Evolutionary conservation across 2,888 invertebrate genomes (phyloP), one percentile per base, ranked within the genome.

Genomic region (Dyspetes luteomarginatus): DNA sequence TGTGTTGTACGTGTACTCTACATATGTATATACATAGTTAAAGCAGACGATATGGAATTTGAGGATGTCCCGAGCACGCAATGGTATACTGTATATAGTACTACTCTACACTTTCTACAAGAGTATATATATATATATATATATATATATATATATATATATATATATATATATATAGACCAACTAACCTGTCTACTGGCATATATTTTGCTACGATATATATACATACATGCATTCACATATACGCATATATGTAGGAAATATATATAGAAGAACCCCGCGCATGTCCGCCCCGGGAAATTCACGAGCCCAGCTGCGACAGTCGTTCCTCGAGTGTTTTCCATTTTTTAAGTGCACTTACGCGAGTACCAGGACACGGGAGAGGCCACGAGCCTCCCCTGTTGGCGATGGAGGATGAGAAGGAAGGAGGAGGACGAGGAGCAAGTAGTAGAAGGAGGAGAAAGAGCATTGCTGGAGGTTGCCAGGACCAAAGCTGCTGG

Each of bases 291-390:
- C 67, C 65, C 62, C 56, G 81, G 65, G 55, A 86, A 86, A 85
- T 86, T 83, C 84, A 85, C 83, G 84, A 75, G 78, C 85, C 82
- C 86, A 86, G 85, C 86, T 86, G 86, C 85, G 83, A 85, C 85
- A 83, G 82, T 85, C 83, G 83, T 83, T 88, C 81, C 85, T 86
- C 83, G 81, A 80, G 82, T 84, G 84, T 86, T 86, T 87, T 86
- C 85, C 86, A 86, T 87, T 89, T 88, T 87, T 87, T 86, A 86
- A 87, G 87, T 87, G 87, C 87, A 86, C 87, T 88, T 86, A 86
- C 81, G 83, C 76, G 74, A 83, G 73, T 77, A 60, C 55, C 69
- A 60, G 58, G 58, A 52, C 72, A 69, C 36, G 68, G 26, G 71
- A 64, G 19, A 45, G 19, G 19, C 67, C 28, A 30, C 55, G 30